phyloP scores from a whole-genome alignment of 2,113 vertebrate species.

The Microtus richardsoni region DNA sequence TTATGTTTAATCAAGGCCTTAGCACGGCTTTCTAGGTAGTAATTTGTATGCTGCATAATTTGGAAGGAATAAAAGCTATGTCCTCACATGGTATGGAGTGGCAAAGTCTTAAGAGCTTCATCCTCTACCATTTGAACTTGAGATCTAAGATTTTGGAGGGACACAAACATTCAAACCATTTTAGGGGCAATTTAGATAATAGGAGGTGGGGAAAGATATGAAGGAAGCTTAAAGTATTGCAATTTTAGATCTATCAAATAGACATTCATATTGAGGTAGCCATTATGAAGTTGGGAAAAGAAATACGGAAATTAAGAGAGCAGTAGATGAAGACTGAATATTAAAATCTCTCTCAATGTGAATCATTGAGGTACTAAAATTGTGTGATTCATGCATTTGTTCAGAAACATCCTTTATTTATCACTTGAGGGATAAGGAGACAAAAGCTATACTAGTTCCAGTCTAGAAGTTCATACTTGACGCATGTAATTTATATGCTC shows the following conservation, averaged over 20 bases:
- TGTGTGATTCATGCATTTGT: slow-evolving; percentile 2
- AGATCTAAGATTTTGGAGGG: not conserved
- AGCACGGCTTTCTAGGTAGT: not conserved
- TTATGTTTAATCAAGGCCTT: not conserved
- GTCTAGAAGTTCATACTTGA: slow-evolving; percentile 11
- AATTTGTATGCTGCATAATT: not conserved
- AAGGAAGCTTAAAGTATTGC: not conserved
- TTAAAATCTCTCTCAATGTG: not conserved
- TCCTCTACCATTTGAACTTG: too few species aligned
- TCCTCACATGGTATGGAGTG: not conserved
- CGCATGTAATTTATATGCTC: not conserved
- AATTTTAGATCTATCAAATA: not conserved
- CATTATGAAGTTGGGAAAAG: not conserved
- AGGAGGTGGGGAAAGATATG: not conserved
- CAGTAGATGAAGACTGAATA: not conserved
- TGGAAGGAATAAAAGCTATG: not conserved
- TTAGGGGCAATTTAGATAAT: not conserved
- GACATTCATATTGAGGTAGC: not conserved
- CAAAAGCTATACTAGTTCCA: not conserved
- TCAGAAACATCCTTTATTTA: not conserved
- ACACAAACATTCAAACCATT: not conserved
- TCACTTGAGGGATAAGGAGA: not conserved
- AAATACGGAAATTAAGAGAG: not conserved
- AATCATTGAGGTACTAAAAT: not conserved
- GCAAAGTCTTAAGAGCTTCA: too few species aligned